Evolutionary conservation across 2,797 vertebrate genomes (phyloP).

Genomic region (Enteromius argenteus): DNA sequence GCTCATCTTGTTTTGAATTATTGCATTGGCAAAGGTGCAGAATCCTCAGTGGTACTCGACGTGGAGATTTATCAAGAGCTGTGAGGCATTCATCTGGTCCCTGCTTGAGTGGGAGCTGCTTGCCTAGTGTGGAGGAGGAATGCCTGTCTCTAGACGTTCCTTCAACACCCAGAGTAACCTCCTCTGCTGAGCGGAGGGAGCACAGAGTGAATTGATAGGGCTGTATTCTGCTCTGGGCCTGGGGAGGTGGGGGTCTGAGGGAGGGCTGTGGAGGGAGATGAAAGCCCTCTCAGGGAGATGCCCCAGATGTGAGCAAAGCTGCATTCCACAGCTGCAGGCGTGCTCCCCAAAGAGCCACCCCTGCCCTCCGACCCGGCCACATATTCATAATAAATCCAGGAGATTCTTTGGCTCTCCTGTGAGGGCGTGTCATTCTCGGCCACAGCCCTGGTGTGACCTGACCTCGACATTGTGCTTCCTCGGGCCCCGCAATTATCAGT

Average conservation of each 20-base stretch:
- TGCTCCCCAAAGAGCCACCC: conserved; percentile 59
- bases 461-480: conserved; percentile 32
- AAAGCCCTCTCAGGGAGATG: conserved; percentile 63
- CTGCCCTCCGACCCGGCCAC: conserved; percentile 66
- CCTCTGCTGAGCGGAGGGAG: conserved; percentile 53
- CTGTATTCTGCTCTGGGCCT: conserved; percentile 48
- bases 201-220: conserved; percentile 53
- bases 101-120: conserved; percentile 51
- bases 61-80: conserved; percentile 56
- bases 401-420: conserved; percentile 59
- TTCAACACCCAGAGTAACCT: conserved; percentile 62
- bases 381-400: conserved; percentile 65
- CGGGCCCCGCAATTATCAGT: conserved; percentile 16
- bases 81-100: conserved; percentile 53
- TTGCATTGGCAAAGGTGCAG: conserved; percentile 32
- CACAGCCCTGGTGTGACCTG: conserved; percentile 47
- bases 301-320: conserved; percentile 62
- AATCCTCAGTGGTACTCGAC: conserved; percentile 25
- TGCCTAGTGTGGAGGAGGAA: conserved; percentile 54
- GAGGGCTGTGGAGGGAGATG: conserved; percentile 56
- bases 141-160: conserved; percentile 58
- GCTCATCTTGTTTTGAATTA: conserved; percentile 39
- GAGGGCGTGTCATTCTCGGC: conserved; percentile 54
- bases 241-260: conserved; percentile 50
- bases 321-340: conserved; percentile 64